Evolutionary conservation across 2,113 vertebrate species (phyloP), one percentile per base, ranked within the genome.

Genomic region (Climacteris rufus): DNA sequence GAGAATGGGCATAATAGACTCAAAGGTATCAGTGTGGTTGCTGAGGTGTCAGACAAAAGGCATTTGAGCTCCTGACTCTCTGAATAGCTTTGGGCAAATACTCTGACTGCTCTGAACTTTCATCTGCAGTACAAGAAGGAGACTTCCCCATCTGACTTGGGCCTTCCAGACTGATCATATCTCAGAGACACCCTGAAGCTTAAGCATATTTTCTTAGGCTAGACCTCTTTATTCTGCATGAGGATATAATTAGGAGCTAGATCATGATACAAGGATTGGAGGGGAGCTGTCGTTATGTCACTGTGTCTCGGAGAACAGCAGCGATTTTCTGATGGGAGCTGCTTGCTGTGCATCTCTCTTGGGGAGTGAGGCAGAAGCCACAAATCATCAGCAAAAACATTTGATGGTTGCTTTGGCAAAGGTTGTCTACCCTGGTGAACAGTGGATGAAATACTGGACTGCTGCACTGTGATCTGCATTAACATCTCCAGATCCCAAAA

Each of bases 141-240:
- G 78, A 85, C 59, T 64, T 70, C 60, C 33, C 33, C 31, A 37
- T 63, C 30, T 86, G 64, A 44, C 75, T 63, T 50, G 5, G 24
- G 27, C 52, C 35, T 75, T 78, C 25, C 79, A 83, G 92, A 93
- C 88, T 92, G 83, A 93, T 95, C 17, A 39, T 86, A 95, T 83
- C 82, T 86, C 68, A 81, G 40, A 93, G 60, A 66, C 64, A 86
- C 13, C 50, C 39, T 77, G 70, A 85, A 79, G n/a, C 49, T 72
- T 57, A 79, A 54, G 31, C 20, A 25, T 59, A 30, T 71, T 86
- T 90, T 89, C 59, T 88, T 74, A 70, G 74, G 57, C 57, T 68
- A 68, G 37, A 54, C 21, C 15, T 82, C n/a, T 75, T 81, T 74
- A 22, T 81, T 6, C 2, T 20, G 60, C 42, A 25, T 23, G 27